A percentile compares a stretch with the other conserved stretches of the same genome.
phyloP scores from a whole-genome alignment of 2,797 vertebrate species.

The Monodelphis domestica region DNA sequence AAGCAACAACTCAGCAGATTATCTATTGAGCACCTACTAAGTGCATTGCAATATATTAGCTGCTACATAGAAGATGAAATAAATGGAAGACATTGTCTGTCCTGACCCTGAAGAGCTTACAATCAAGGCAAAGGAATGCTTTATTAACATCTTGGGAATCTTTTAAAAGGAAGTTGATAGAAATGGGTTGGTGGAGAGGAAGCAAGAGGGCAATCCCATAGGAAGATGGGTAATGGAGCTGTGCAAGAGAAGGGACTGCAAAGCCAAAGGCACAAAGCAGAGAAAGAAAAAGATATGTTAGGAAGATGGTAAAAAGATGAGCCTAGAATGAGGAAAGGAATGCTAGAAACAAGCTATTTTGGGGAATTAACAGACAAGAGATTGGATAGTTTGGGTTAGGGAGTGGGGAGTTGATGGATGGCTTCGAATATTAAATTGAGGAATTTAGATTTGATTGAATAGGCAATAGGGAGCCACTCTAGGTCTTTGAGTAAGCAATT shows the following conservation, averaged over 20 bases:
- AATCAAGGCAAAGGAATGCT: not conserved
- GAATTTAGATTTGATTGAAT: not conserved
- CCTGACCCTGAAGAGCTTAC: not conserved
- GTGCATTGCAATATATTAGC: not conserved
- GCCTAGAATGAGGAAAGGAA: not conserved
- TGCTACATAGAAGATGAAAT: not conserved
- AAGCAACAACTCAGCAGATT: not conserved
- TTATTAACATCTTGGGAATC: not conserved
- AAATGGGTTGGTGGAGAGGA: not conserved
- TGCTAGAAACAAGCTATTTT: not conserved
- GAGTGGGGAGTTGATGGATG: not conserved
- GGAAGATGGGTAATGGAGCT: not conserved
- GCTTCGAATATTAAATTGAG: not conserved
- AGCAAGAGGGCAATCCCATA: not conserved
- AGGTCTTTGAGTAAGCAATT: slow-evolving; percentile 3
- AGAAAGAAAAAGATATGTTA: not conserved
- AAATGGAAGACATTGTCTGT: not conserved
- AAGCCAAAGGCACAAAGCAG: not conserved
- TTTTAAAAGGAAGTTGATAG: not conserved
- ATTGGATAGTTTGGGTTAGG: not conserved
- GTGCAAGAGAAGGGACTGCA: not conserved
- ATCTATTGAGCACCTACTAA: not conserved
- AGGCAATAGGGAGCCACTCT: not conserved
- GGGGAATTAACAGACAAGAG: not conserved
- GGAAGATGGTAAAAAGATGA: not conserved